Base-by-base conservation (phyloP, 2,797 vertebrate species). In the Leptatherina wallacei region DNA sequence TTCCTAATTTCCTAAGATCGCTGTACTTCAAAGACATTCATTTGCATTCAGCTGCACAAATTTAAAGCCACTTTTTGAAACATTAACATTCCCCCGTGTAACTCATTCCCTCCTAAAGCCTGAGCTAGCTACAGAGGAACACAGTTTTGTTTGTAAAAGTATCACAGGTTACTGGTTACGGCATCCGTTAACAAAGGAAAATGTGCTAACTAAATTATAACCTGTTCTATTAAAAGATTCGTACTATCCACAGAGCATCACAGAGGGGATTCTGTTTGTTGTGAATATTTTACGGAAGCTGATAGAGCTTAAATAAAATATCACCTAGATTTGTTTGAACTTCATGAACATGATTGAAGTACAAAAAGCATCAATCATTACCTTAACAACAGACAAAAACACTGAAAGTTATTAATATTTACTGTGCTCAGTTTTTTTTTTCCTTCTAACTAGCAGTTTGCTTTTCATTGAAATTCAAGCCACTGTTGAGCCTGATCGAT, bases 21-120 rank as follows among this genome's bases (percentile, higher is more conserved):
- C 75, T 72, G 62, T 44, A 90, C 87, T 89, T 93, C 91, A 90
- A 88, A 93, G 85, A 73, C 77, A 24, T 85, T 86, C 44, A 88
- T 91, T 90, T 88, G 86, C 89, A 90, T 91, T 85, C 65, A 83
- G 83, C 66, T 9, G 77, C 78, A 76, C 81, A 79, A 69, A 88
- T 89, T 72, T 69, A 85, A 89, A 89, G 65, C 82, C 75, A 81
- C 77, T 83, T 85, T 83, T 72, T 84, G 78, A 90, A 84, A 88
- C 83, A 90, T 91, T 87, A 87, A 77, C 82, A 80, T 80, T 76
- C 56, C 49, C 74, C 77, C 1, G 1, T 87, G 79, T 85, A 81
- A 83, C 65, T 65, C 72, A 66, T 66, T 85, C 78, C 75, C 71
- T 85, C 69, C 75, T 61, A 71, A 54, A 84, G 69, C 38, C 54